Evolutionary conservation across 2,888 invertebrate genomes (phyloP), one percentile per base, ranked within the genome.

Genomic region (Pristionchus exspectatus): DNA sequence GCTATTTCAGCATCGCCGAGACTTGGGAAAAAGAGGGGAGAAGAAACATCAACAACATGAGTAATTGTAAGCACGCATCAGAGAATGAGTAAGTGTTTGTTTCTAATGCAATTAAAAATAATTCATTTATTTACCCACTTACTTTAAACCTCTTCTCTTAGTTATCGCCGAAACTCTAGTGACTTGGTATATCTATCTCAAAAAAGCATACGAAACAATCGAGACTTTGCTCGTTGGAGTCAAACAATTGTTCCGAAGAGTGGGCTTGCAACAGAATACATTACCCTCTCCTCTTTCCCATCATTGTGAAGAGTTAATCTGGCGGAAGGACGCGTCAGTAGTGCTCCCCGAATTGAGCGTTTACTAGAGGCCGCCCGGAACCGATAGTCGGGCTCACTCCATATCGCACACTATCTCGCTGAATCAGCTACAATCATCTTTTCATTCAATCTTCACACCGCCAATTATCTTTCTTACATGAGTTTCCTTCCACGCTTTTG

Each of bases 301-400:
- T 74, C 74, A 38, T 63, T 74, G 38, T 74, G 74, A 74, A 38
- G 74, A 74, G 74, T 74, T 74, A 74, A 74, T 74, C 74, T 74
- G 38, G 74, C 38, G 74, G 74, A 38, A 38, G 14, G 74, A 74
- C 44, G 74, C 74, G 74, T 16, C 38, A 63, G 63, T 56, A 50
- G 72, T 30, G 10, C 30, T 69, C 38, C 38, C 38, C 18, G 69
- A 69, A 69, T 30, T 14, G 27, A 14, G 69, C 27, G 30, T 69
- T 27, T 27, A 69, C 69, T 59, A 50, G 44, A 50, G 44, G 10
- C 44, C 44, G 44, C 9, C 44, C 44, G 44, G 44, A 50, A 3
- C 44, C 44, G 10, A 50, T 50, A 50, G 44, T 50, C 44, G 44
- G 0, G 4, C 44, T 50, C 7, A 7, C 44, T 50, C 44, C 44